Evolutionary conservation across 2,888 invertebrate species (phyloP), one percentile per base, ranked within the genome.

Genomic region (Clostera curtula): DNA sequence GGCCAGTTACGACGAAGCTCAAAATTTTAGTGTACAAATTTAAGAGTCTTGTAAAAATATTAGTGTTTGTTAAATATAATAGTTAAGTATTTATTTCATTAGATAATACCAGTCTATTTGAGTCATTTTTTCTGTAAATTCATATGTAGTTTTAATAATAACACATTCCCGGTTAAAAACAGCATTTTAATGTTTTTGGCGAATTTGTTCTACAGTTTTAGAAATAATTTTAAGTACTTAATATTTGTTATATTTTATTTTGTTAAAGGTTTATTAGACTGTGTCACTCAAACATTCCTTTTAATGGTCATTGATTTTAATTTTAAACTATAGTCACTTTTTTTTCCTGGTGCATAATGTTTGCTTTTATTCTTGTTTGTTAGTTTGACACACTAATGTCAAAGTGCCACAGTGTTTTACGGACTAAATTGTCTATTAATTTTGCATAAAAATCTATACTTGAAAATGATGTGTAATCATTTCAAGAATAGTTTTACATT

Each of bases 1-100:
- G 82, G 82, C 82, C 82, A 82, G 82, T 82, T 56, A 45, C 65
- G 59, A 59, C 44, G 64, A 79, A 68, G 77, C 80, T 80, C 80
- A 75, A 82, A 80, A 79, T 79, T 47, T 49, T 50, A 48, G 61
- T 79, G 79, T 82, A 80, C 79, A 80, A 79, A 77, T 63, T 49
- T 57, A 51, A 44, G 48, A 57, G 49, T 47, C 38, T 50, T 70
- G 67, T 70, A 67, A 51, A 48, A 57, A 45, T 35, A 43, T 47
- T 34, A 57, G 49, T 50, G 30, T 50, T 59, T 53, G 50, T 36
- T 40, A 36, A 48, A 50, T 36, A n/a, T 37, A 42, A 30, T 39
- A 33, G 21, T 39, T 74, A 73, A 71, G 68, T 82, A 82, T 82
- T 82, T 82, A 80, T 82, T 82, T 59, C 39, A 21, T 49, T 76